Base-by-base conservation (phyloP, 2,888 invertebrate species). In the Conchocele bisecta region DNA sequence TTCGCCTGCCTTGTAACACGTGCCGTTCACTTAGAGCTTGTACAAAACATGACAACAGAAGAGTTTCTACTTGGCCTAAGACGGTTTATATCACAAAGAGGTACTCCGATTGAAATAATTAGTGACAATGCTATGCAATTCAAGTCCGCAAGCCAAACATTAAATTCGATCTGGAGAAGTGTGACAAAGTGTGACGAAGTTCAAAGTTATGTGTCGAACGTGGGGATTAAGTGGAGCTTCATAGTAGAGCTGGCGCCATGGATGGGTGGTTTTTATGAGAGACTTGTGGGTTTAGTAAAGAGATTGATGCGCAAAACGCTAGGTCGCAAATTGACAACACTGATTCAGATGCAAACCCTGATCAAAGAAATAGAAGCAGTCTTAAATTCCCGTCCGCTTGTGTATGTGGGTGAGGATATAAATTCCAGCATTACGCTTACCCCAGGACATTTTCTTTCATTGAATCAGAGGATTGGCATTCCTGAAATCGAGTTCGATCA, bases 1-100 rank as follows among this genome's bases (percentile, higher is more conserved):
- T 75, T 66, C 29, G 71, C 75, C 1, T 67, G 75, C 46, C 15
- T 66, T 7, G 61, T 66, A 0, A 66, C 59, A 5, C 37, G 66
- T 7, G 75, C 66, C 9, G 39, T 66, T 15, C 58, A 66, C 29
- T 51, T 63, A 15, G 75, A 75, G 46, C 26, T 75, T 11, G 39
- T 75, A n/a, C 39, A 57, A 20, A 31, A 58, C 39, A 63, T 75
- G 66, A 28, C 70, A 17, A 24, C 67, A 17, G 59, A 63, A 20
- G 46, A 57, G 29, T 73, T 73, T 50, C 41, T 74, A 5, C 42
- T 31, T 4, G 26, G 57, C 35, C 66, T 69, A 5, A 51, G 65
- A 53, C 26, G 69, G 39, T 74, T 69, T 15, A 51, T 66, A 7
- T 33, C 69, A 7, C 33, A 24, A 17, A 51, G 42, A 39, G 61